These are phyloP conservation scores for Epinotia nisella DNA, from an alignment of 2,888 invertebrate species.

Conservation along the genomic window DNA sequence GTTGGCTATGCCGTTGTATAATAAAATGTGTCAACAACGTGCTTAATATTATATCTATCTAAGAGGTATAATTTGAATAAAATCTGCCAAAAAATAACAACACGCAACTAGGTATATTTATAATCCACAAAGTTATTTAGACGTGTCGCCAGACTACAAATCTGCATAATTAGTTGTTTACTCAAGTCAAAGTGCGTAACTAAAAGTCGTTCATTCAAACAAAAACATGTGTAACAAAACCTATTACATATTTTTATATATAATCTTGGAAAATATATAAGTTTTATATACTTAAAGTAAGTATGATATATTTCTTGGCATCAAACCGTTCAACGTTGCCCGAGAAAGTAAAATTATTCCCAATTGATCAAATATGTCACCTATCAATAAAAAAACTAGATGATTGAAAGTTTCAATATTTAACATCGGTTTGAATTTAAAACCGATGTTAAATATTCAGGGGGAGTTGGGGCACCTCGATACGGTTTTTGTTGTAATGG, in stretches of 20 bases:
- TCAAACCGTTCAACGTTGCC: too few species aligned
- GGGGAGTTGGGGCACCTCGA: too few species aligned
- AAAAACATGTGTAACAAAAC: background rate
- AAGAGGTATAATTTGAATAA: background rate
- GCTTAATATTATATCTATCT: constrained; percentile 1
- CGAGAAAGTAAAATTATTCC: too few species aligned
- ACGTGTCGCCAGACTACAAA: constrained; percentile 17
- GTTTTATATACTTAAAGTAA: too few species aligned
- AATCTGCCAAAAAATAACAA: constrained; percentile 16
- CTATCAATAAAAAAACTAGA: too few species aligned
- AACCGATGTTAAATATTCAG: too few species aligned
- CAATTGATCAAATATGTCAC: too few species aligned
- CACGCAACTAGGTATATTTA: constrained; percentile 2
- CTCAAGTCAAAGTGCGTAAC: constrained; percentile 4
- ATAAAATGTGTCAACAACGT: background rate
- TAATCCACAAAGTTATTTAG: background rate
- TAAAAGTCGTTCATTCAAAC: background rate
- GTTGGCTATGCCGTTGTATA: background rate
- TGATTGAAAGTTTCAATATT: too few species aligned
- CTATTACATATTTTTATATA: too few species aligned
- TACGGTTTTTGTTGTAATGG: too few species aligned
- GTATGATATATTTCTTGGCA: background rate
- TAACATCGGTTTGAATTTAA: too few species aligned
- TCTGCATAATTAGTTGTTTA: constrained; percentile 29
- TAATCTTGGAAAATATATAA: too few species aligned